Evolutionary conservation across 2,888 invertebrate genomes (phyloP), one percentile per base, ranked within the genome.

Genomic region (Athetis lepigone): DNA sequence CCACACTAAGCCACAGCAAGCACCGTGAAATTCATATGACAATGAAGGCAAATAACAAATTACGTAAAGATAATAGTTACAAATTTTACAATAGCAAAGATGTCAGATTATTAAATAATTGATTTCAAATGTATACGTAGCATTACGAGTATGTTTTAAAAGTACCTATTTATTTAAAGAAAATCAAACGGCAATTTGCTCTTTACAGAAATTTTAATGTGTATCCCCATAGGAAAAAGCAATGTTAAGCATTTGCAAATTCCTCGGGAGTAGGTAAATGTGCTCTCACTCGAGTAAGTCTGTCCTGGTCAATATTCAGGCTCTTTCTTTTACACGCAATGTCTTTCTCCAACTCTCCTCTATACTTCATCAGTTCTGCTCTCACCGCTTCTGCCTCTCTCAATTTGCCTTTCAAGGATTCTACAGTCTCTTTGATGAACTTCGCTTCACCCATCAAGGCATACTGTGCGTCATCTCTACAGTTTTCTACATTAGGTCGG

Each of bases 401-500:
- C 51, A 97, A 84, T 82, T 97, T 96, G 7, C 95, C 94, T 18
- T 92, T 90, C 79, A 97, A 91, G 0, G 96, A 95, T 0, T 87
- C 89, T 0, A 74, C 71, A 0, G 88, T 87, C 68, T 94, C 95
- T 45, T 93, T 95, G 93, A 80, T 95, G 90, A 79, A 97, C 84
- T 96, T 96, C 0, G 97, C 96, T 91, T 98, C 98, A 46, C 96
- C 96, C 68, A 97, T 95, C 46, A 97, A 89, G 6, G 96, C 97
- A 84, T 96, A 97, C 87, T 98, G 98, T 0, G 97, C 96, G 21
- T 96, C 95, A 89, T 98, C 98, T 54, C 98, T 95, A 84, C 98
- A 98, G 83, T 97, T 97, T 86, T 98, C 98, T 1, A 97, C 97
- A 61, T 97, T 96, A 0, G 97, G 97, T 8, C 98, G 95, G 55